Base-by-base conservation (phyloP, 2,113 vertebrate species). In the Labrus mixtus region DNA sequence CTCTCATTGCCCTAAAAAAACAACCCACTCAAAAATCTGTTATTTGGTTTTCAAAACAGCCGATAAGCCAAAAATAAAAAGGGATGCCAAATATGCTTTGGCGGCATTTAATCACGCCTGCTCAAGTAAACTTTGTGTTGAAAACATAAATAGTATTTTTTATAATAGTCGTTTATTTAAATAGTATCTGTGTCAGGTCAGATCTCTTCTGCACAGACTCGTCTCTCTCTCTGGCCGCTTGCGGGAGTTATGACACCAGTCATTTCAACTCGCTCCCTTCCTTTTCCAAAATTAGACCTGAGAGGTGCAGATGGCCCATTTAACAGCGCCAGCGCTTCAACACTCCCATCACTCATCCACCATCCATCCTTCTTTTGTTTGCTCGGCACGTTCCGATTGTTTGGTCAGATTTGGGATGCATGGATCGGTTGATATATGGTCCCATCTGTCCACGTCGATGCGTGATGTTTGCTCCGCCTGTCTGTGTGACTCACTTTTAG, bases 241-340 rank as follows among this genome's bases (percentile, higher is more conserved):
- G 6, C 17, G 2, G 50, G 59, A 33, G 43, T 79, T 79, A 66
- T 45, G 77, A 78, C 68, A 68, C 68, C 33, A 36, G 15, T 55
- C 3, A 3, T 48, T 82, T 60, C n/a, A 67, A 11, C 46, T 68
- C 43, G 22, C 41, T 82, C 66, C 16, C 33, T 15, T 48, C 17
- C 43, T 41, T 75, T 75, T 73, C 67, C 39, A 79, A 71, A 78
- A 65, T 74, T 73, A 73, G 62, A 74, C 17, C 17, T 0, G 39
- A 68, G 58, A 56, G 13, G 55, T 17, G 54, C 77, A 62, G 46
- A 50, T 68, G 73, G 73, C 62, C 55, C 82, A 9, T 82, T 82
- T 71, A 71, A 51, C 17, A 11, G 8, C 33, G 1, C 39, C 20
- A 54, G 29, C 58, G 58, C 58, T 59, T 37, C 67, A 63, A 45